Evolutionary conservation across 2,888 invertebrate species (phyloP).

Genomic region (Lymantria monacha): DNA sequence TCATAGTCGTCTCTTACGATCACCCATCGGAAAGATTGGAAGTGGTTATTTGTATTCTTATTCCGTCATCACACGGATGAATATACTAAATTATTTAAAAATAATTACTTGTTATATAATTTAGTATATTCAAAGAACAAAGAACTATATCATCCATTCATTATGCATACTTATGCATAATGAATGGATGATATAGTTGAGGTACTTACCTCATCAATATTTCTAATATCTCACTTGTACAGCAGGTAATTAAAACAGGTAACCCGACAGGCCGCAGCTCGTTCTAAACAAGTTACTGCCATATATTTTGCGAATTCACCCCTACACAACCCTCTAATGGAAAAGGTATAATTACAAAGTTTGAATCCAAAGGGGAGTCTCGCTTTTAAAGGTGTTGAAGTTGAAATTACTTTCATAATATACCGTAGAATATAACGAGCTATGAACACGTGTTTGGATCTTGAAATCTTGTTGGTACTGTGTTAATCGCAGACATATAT

Average conservation of each 20-base stretch:
- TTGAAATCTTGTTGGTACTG: neutral
- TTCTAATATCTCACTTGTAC: neutral
- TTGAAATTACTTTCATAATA: conserved; percentile 22
- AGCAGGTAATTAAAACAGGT: conserved; percentile 8
- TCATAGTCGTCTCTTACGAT: too few species aligned
- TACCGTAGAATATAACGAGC: neutral
- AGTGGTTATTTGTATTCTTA: neutral
- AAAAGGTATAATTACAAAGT: conserved; percentile 46
- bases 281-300: conserved; percentile 16
- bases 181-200: too few species aligned
- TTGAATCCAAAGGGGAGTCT: conserved; percentile 27
- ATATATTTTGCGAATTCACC: conserved; percentile 21
- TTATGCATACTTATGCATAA: too few species aligned
- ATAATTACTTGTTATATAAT: neutral
- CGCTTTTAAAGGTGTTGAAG: conserved; percentile 22
- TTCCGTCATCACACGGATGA: too few species aligned
- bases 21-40: neutral
- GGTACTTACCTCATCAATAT: neutral
- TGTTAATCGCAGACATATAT: neutral
- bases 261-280: conserved; percentile 15
- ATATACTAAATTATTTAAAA: neutral
- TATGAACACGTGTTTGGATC: too few species aligned
- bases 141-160: neutral
- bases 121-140: neutral
- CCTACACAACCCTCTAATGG: conserved; percentile 33